These are phyloP conservation scores for Hofmannophila pseudospretella DNA, from an alignment of 2,888 invertebrate species.

Conservation along the genomic window DNA sequence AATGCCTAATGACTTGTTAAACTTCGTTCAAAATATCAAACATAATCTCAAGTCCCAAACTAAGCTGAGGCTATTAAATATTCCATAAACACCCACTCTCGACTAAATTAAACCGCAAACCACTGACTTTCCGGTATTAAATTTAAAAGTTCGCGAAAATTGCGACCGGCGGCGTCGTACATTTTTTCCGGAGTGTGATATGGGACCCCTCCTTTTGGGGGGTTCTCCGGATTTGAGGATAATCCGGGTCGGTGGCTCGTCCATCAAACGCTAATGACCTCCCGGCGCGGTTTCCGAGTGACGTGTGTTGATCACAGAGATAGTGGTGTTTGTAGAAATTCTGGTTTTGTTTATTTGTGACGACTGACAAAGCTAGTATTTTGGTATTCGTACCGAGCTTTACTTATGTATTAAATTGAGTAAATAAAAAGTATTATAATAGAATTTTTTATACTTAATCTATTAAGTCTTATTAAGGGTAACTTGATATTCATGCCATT, in stretches of 20 bases:
- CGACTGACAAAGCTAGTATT: no score
- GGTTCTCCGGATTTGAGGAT: conserved; percentile 35
- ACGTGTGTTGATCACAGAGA: conserved; percentile 14
- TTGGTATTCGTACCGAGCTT: no score
- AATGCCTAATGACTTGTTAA: no score
- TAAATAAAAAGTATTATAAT: no score
- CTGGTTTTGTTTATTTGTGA: no score
- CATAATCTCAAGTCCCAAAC: no score
- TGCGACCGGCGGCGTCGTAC: conserved; percentile 6
- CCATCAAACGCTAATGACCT: conserved; percentile 62
- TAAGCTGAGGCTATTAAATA: conserved; percentile 37
- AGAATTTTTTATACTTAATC: no score
- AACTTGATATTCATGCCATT: no score
- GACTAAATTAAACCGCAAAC: conserved; percentile 29
- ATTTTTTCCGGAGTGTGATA: background rate
- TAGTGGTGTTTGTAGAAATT: conserved; percentile 6
- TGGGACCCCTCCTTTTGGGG: conserved; percentile 14
- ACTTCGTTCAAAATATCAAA: no score
- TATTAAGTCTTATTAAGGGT: no score
- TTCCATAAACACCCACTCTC: conserved; percentile 31
- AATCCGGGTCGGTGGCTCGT: conserved; percentile 47
- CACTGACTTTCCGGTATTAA: conserved; percentile 28
- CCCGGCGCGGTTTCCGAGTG: conserved; percentile 18
- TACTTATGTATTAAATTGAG: no score
- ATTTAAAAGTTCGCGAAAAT: conserved; percentile 30